Evolutionary conservation across 2,888 invertebrate species (phyloP), one percentile per base, ranked within the genome.

Genomic region (Lycia hirtaria): DNA sequence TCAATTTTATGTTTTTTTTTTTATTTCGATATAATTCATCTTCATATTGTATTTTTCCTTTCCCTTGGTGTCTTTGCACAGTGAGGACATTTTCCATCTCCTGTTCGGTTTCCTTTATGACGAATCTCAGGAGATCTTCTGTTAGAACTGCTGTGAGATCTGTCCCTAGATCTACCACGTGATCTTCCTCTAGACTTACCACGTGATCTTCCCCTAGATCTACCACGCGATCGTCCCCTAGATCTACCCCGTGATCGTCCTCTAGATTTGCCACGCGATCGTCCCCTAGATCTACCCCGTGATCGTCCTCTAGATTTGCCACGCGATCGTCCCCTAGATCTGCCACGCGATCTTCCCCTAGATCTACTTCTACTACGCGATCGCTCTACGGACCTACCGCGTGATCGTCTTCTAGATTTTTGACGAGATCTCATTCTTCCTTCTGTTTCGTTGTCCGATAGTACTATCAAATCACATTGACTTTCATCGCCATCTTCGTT

Each of bases 181-280:
- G 53, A 58, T 12, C 26, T 14, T 1, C 54, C 48, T 20, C 60
- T 62, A 4, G 68, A 65, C 5, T 33, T 43, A 4, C 17, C 30
- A 19, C 30, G 32, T 1, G 44, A 44, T 20, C 20, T 17, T 17
- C 30, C 19, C 9, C 44, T 44, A 12, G 33, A 47, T 15, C 12
- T 32, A 6, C 53, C 41, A 14, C 62, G 44, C 9, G 62, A 62
- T 14, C 49, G 30, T 6, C 50, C 52, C 20, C 60, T 60, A 0
- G 57, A 59, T 26, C 10, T 41, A 0, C n/a, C n/a, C n/a, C n/a
- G n/a, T n/a, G n/a, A n/a, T n/a, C n/a, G n/a, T n/a, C n/a, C n/a
- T n/a, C n/a, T n/a, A n/a, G n/a, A n/a, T n/a, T n/a, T n/a, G n/a
- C 51, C 59, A 4, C 64, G 54, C 3, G 64, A 62, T 19, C 30